Evolutionary conservation across 2,113 vertebrate genomes (phyloP).

Genomic region (Pipra filicauda): DNA sequence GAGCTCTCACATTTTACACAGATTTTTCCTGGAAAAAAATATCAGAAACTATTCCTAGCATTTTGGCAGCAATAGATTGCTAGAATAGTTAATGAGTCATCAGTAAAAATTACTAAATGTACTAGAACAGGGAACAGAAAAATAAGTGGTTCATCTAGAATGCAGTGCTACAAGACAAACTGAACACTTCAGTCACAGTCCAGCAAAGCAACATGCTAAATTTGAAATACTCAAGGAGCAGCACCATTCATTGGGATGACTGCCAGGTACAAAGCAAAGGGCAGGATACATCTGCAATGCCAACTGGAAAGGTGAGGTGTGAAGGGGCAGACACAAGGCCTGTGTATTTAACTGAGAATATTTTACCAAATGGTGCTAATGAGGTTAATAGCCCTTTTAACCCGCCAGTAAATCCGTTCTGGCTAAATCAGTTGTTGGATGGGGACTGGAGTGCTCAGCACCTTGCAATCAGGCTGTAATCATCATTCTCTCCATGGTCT

Average conservation of each 20-base stretch:
- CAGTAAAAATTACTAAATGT: background rate
- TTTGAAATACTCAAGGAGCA: background rate
- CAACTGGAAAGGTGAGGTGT: background rate
- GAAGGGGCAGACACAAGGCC: background rate
- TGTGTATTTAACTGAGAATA: background rate
- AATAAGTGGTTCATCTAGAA: background rate
- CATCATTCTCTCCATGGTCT: background rate
- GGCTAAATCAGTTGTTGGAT: background rate
- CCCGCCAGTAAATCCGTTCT: background rate
- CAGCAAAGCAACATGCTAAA: background rate
- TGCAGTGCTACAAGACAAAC: background rate
- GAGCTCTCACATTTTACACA: constrained; percentile 35
- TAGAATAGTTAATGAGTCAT: constrained; percentile 15
- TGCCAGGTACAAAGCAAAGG: background rate
- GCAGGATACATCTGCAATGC: background rate
- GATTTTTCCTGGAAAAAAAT: constrained; percentile 7
- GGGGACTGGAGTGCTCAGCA: background rate
- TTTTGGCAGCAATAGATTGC: constrained; percentile 30
- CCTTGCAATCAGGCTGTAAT: background rate
- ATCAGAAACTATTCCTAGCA: constrained; percentile 17
- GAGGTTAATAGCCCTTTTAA: background rate
- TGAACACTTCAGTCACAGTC: constrained; percentile 15
- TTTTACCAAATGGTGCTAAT: background rate
- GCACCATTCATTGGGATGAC: background rate
- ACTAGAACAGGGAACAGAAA: background rate